Base-by-base conservation (phyloP, 1,140 invertebrate genomes). In the Riptortus pedestris region DNA sequence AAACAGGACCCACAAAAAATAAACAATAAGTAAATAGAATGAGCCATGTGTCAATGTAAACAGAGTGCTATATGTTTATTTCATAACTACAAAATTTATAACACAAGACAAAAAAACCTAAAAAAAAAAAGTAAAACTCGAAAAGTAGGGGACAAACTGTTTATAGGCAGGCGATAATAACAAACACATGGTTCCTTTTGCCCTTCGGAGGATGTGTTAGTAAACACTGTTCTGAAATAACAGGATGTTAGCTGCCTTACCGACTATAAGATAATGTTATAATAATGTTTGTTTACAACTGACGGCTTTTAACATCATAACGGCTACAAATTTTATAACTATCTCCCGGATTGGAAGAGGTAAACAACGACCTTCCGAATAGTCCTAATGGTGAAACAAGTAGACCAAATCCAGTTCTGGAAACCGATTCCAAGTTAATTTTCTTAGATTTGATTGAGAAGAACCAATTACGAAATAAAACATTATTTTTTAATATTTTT, bases 181-280 rank as follows among this genome's bases (percentile, higher is more conserved):
- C 22, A 47, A 47, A 47, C 45, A 47, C 18, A 47, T 22, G 4
- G 45, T 4, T 22, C 22, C 22, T 20, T 22, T 47, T 22, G 18
- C 45, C 45, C 45, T 47, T 22, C 7, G 18, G 45, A 20, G 18
- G 45, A 47, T 20, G 45, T 47, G 45, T 47, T 47, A 20, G 45
- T 47, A 47, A 47, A 47, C 45, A 20, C 45, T 12, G 3, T n/a
- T n/a, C 22, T 20, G 22, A 47, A 47, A 47, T 47, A 47, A 47
- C 45, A 47, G 45, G 45, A 47, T 47, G 45, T 47, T 47, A 47
- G 22, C 45, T 20, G n/a, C 45, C 18, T 47, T n/a, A n/a, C n/a
- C n/a, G n/a, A n/a, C 45, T 47, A 47, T 47, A 47, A n/a, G n/a
- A n/a, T n/a, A n/a, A n/a, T n/a, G 45, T 20, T 47, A 47, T 47